These are phyloP conservation scores for Diadumene lineata DNA, from an alignment of 92 coral and sea anemone species.

Conservation along the genomic window DNA sequence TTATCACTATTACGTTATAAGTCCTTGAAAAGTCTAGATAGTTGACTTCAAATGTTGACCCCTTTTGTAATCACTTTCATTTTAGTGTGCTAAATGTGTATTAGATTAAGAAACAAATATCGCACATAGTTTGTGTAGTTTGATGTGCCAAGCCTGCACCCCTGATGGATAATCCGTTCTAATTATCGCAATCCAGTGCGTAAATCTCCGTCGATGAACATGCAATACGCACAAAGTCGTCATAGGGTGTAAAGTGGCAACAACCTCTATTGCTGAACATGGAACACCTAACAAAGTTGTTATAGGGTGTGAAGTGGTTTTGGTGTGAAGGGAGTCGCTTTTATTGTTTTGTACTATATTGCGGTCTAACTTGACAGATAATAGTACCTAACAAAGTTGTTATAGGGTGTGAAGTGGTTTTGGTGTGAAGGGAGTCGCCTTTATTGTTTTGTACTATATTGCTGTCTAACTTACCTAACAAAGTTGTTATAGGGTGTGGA, in stretches of 20 bases:
- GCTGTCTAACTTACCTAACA: too few species aligned
- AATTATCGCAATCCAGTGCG: not conserved
- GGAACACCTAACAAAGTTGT: not conserved
- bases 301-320: constrained; percentile 2
- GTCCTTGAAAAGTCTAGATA: not conserved
- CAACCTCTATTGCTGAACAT: not conserved
- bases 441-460: too few species aligned
- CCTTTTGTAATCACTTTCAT: not conserved
- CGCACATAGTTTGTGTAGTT: not conserved
- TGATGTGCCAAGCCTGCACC: not conserved
- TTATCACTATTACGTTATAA: not conserved
- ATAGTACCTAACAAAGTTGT: not conserved
- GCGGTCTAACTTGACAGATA: too few species aligned
- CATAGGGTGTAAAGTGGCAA: not conserved
- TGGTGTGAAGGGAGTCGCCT: too few species aligned
- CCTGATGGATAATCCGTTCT: constrained; percentile 14
- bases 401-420: constrained; percentile 2
- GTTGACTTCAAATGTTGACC: not conserved
- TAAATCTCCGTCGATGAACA: not conserved
- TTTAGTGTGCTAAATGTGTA: not conserved
- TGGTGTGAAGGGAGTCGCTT: too few species aligned
- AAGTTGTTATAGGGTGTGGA: constrained; percentile 5
- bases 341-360: too few species aligned
- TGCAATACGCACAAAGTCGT: constrained; percentile 9
- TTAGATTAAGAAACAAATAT: not conserved